Conservation (phyloP, 2,113 vertebrate genomes). For the Antechinus stuartii region DNA sequence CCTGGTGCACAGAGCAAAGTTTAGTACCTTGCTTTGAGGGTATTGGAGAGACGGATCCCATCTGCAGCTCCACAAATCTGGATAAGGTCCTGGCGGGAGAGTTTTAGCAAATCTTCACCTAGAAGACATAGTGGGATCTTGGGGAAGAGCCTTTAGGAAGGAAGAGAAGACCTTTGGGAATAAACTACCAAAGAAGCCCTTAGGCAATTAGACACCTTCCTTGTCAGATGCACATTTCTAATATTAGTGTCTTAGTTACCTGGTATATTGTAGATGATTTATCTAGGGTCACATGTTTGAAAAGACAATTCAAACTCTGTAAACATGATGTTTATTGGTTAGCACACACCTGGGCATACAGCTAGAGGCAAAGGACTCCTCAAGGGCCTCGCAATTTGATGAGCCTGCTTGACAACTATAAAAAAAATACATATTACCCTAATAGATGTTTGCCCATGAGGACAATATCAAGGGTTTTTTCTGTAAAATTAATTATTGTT, state of each 20-base stretch:
- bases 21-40: constrained; percentile 74
- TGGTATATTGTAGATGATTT: not conserved
- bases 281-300: not conserved
- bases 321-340: not conserved
- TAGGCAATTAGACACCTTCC: not conserved
- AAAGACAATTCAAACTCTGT: not conserved
- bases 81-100: constrained; percentile 78
- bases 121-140: constrained; percentile 6
- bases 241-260: not conserved
- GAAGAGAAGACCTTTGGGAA: not conserved
- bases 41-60: constrained; percentile 77
- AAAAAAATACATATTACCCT: not conserved
- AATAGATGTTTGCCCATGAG: not conserved
- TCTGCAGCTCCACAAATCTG: constrained; percentile 81
- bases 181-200: not conserved
- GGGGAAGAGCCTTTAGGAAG: not conserved
- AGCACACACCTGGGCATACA: not conserved
- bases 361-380: not conserved
- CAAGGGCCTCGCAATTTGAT: not conserved
- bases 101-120: constrained; percentile 80
- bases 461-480: not conserved
- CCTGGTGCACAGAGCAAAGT: not conserved
- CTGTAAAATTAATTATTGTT: not conserved
- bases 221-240: not conserved
- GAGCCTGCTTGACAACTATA: not conserved